A percentile compares a stretch with the other conserved stretches of the same genome.
Conservation (phyloP, 2,797 vertebrate genomes). For the Trichosurus vulpecula region DNA sequence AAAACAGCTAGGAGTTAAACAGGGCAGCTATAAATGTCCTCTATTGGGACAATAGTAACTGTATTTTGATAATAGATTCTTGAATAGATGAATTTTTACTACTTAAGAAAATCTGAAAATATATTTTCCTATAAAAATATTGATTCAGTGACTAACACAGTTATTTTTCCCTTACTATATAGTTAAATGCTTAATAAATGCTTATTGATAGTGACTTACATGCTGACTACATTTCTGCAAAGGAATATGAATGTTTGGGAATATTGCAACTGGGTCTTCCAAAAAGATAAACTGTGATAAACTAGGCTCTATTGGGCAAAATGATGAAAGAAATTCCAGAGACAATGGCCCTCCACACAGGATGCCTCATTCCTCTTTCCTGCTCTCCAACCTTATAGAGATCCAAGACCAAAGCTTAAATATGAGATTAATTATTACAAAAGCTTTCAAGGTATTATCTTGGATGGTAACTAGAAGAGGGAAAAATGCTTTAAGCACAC, state of each 20-base stretch:
- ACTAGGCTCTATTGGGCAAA: slow-evolving; percentile 7
- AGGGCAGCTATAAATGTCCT: neutral
- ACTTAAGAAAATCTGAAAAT: slow-evolving; percentile 19
- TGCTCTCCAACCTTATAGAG: neutral
- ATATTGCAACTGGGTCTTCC: slow-evolving; percentile 27
- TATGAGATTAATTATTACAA: slow-evolving; percentile 41
- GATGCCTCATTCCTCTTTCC: slow-evolving; percentile 25
- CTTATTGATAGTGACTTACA: slow-evolving; percentile 18
- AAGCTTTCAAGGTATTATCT: slow-evolving; percentile 43
- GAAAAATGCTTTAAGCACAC: slow-evolving; percentile 10
- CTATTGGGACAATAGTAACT: neutral
- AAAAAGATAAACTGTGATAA: slow-evolving; percentile 36
- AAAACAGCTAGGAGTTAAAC: slow-evolving; percentile 40
- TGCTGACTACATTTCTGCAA: slow-evolving; percentile 18
- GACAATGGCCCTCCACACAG: slow-evolving; percentile 45
- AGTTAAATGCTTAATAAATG: neutral
- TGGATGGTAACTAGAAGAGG: neutral
- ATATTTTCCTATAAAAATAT: neutral
- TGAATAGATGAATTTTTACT: neutral
- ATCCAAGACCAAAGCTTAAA: neutral
- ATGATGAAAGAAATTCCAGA: slow-evolving; percentile 68
- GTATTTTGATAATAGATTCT: neutral
- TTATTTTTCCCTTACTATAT: neutral
- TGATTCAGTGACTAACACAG: neutral
- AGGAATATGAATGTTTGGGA: neutral